A percentile compares a stretch with the other conserved stretches of the same genome.
These are phyloP conservation scores for Yponomeuta sedellus DNA, from an alignment of 2,888 invertebrate species.

Conservation along the genomic window DNA sequence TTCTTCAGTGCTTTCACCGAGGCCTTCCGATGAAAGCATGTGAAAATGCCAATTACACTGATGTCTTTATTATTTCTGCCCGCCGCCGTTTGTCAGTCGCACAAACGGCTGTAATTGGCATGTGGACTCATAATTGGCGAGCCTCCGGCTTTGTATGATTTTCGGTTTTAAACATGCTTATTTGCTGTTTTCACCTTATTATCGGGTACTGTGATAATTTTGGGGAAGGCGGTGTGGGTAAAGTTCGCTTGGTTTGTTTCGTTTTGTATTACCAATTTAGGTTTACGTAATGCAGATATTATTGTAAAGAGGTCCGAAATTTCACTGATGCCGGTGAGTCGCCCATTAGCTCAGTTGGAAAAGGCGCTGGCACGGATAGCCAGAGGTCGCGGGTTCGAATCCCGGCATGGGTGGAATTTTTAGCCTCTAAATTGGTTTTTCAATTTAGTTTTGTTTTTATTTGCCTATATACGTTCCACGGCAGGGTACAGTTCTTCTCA, in stretches of 20 bases:
- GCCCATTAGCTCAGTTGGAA: no score
- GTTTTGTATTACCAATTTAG: no score
- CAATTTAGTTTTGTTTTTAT: no score
- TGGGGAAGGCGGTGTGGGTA: no score
- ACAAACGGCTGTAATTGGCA: conserved; percentile 4
- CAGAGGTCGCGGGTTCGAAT: no score
- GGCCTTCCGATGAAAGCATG: conserved; percentile 7
- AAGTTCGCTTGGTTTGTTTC: neutral
- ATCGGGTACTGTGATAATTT: neutral
- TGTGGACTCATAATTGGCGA: neutral
- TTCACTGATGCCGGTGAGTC: no score
- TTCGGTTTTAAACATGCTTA: neutral
- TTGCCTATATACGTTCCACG: no score
- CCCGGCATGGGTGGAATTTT: no score
- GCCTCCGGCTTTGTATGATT: neutral
- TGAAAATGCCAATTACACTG: conserved; percentile 16
- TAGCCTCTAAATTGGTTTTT: no score
- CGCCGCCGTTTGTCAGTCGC: conserved; percentile 4
- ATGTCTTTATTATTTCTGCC: conserved; percentile 16
- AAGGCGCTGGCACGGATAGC: no score
- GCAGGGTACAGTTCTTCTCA: no score
- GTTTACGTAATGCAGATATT: neutral
- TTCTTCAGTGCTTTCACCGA: neutral
- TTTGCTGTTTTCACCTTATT: neutral
- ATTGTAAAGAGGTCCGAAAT: no score